Conservation (phyloP, 2,888 invertebrate genomes). For the Sphaerophoria rueppellii region DNA sequence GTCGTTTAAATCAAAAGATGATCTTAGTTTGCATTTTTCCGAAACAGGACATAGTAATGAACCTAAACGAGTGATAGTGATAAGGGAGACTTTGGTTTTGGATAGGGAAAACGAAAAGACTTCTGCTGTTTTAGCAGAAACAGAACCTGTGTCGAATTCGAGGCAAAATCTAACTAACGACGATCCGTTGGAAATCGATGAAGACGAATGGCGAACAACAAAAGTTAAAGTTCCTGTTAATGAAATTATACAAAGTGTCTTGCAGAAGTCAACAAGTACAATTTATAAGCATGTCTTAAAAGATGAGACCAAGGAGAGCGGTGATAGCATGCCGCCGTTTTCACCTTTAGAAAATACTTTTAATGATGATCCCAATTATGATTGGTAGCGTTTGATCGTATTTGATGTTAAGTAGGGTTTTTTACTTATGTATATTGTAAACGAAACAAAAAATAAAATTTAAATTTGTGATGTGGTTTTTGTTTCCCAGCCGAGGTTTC, state of each 20-base stretch:
- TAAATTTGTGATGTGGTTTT: too few species aligned
- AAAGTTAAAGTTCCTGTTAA: constrained; percentile 65
- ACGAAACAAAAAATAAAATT: too few species aligned
- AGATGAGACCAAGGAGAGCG: not conserved
- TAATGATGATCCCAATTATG: constrained; percentile 51
- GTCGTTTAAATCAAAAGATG: constrained; percentile 40
- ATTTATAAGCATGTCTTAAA: not conserved
- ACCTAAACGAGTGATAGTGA: constrained; percentile 32
- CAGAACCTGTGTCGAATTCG: not conserved
- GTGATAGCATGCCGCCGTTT: constrained; percentile 26
- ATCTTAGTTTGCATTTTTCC: constrained; percentile 51
- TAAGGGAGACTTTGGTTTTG: constrained; percentile 14
- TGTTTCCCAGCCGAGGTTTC: too few species aligned
- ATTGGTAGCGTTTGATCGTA: constrained; percentile 36
- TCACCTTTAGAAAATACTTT: constrained; percentile 46
- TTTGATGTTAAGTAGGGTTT: too few species aligned
- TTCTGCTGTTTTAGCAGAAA: not conserved
- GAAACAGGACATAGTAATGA: constrained; percentile 57
- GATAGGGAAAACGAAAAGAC: not conserved
- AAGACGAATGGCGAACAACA: constrained; percentile 61
- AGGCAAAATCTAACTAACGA: constrained; percentile 21
- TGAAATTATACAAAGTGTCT: constrained; percentile 61
- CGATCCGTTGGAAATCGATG: constrained; percentile 64
- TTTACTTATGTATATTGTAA: too few species aligned
- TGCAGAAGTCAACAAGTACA: constrained; percentile 39